These are phyloP conservation scores for Oryzias celebensis DNA, from an alignment of 2,113 vertebrate genomes.

Conservation along the genomic window DNA sequence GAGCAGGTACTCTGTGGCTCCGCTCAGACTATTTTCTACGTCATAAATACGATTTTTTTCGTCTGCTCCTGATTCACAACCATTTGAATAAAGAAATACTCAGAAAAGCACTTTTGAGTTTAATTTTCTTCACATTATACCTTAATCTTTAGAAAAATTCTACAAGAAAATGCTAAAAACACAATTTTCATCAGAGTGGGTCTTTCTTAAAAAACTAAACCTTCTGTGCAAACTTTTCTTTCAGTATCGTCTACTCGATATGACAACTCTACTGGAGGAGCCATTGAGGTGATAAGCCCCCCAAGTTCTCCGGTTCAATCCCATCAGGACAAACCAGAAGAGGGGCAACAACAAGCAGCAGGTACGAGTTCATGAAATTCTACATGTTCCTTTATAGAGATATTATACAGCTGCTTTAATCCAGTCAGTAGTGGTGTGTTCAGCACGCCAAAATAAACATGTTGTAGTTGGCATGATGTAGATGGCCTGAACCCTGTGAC, in stretches of 20 bases:
- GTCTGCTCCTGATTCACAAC: too few species aligned
- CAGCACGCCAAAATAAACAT: slow-evolving; percentile 32
- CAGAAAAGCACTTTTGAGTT: too few species aligned
- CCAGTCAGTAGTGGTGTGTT: not conserved
- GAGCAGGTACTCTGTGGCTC: too few species aligned
- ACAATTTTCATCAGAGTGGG: too few species aligned
- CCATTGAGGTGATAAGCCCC: slow-evolving; percentile 97
- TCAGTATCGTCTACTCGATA: slow-evolving; percentile 92
- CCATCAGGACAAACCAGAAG: slow-evolving; percentile 82
- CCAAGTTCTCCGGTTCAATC: slow-evolving; percentile 88
- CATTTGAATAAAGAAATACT: too few species aligned
- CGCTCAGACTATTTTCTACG: too few species aligned
- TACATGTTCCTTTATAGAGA: too few species aligned
- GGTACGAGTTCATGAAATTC: slow-evolving; percentile 69
- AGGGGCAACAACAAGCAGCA: slow-evolving; percentile 77
- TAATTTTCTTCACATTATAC: too few species aligned
- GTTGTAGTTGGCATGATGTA: slow-evolving; percentile 21
- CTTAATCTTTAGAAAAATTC: too few species aligned
- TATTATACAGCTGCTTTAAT: too few species aligned
- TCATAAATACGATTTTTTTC: too few species aligned
- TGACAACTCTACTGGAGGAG: slow-evolving; percentile 83
- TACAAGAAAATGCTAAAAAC: too few species aligned
- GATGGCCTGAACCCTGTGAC: slow-evolving; percentile 39
- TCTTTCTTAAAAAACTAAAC: not conserved
- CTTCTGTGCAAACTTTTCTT: slow-evolving; percentile 30